Evolutionary conservation across 1,140 invertebrate species (phyloP).

Genomic region (Hycleus cichorii): DNA sequence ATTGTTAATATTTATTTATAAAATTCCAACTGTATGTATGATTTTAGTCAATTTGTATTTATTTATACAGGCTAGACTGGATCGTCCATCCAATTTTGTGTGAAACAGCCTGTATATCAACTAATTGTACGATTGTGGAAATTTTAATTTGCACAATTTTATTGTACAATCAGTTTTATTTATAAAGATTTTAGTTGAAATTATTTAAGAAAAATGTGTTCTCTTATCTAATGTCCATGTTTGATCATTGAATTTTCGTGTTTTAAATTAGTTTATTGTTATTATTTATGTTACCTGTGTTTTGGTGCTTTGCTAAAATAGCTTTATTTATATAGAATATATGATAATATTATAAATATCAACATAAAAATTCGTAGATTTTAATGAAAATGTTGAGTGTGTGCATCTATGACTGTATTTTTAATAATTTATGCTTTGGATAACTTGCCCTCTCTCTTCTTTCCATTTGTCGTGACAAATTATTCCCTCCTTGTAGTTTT

Average conservation of each 20-base stretch:
- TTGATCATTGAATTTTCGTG: neutral
- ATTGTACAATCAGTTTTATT: neutral
- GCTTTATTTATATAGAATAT: slow-evolving; percentile 9
- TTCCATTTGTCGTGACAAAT: too few species aligned
- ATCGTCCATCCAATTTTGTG: too few species aligned
- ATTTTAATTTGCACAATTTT: neutral
- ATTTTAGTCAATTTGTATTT: too few species aligned
- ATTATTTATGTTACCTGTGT: slow-evolving; percentile 12
- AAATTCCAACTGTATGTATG: too few species aligned
- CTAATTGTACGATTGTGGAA: too few species aligned
- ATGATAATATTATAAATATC: neutral
- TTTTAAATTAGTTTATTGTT: slow-evolving; percentile 6
- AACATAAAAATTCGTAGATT: neutral
- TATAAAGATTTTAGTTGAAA: neutral
- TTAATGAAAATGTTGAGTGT: neutral
- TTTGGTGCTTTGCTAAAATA: slow-evolving; percentile 16
- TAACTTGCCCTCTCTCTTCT: neutral
- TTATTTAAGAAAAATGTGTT: neutral
- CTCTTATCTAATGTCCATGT: neutral
- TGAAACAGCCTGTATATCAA: too few species aligned
- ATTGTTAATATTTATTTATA: too few species aligned
- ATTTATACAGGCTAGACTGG: too few species aligned
- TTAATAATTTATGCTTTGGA: neutral
- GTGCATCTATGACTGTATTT: neutral
- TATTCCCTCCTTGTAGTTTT: too few species aligned